Percentiles rank a stretch among this genome's conserved stretches.
phyloP scores from a whole-genome alignment of 2,113 vertebrate genomes.

The Jaculus jaculus region DNA sequence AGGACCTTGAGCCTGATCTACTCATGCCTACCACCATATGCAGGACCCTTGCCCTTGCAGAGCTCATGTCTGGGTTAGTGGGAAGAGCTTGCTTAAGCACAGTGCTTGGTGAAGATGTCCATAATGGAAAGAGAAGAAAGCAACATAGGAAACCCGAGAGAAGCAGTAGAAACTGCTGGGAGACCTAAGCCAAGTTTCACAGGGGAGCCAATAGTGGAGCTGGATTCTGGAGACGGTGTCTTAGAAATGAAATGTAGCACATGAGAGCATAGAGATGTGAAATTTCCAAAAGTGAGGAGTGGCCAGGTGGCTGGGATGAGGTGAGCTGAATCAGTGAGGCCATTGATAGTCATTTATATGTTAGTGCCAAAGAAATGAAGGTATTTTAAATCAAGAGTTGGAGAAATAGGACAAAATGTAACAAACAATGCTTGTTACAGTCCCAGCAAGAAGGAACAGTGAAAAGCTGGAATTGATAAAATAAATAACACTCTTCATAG shows the following conservation, averaged over 20 bases:
- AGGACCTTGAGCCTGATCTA: not conserved
- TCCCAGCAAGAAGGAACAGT: not conserved
- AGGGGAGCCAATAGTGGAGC: not conserved
- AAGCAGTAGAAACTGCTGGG: not conserved
- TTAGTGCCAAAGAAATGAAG: not conserved
- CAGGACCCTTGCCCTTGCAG: not conserved
- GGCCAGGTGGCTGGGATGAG: not conserved
- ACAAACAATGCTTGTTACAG: not conserved
- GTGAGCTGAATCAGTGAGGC: not conserved
- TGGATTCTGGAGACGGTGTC: not conserved
- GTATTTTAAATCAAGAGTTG: not conserved
- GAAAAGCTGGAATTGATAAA: not conserved
- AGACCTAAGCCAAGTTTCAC: not conserved
- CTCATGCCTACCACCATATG: fast-evolving
- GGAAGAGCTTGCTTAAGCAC: not conserved
- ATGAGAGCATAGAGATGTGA: not conserved
- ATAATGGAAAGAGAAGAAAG: not conserved
- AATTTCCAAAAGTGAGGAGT: not conserved
- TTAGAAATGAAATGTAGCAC: not conserved
- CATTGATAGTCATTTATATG: not conserved
- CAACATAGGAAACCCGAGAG: not conserved
- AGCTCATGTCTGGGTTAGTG: not conserved
- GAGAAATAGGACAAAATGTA: not conserved
- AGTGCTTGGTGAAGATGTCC: not conserved
- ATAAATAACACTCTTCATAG: too few species aligned